These are phyloP conservation scores for Meriones psammophilus DNA, from an alignment of 2,797 vertebrate genomes.

Conservation along the genomic window DNA sequence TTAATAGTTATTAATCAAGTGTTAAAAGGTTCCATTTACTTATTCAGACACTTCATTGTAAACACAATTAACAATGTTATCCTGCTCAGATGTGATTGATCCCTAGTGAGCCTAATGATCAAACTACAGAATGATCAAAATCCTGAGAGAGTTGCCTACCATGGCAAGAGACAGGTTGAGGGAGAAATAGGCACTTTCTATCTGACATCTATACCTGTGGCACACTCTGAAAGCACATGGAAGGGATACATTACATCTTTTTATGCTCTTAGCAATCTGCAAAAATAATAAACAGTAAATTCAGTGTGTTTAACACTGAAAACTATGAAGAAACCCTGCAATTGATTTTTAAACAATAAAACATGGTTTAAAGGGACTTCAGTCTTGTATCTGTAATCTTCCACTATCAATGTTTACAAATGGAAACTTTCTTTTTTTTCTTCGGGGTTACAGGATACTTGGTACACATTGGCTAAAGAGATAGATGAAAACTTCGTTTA, in stretches of 20 bases:
- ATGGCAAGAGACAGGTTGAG: constrained; percentile 17
- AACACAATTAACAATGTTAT: constrained; percentile 66
- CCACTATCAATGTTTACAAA: constrained; percentile 37
- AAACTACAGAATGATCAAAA: constrained; percentile 34
- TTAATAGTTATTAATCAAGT: constrained; percentile 59
- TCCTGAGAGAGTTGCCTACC: constrained; percentile 36
- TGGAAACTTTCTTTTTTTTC: not conserved
- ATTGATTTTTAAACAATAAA: constrained; percentile 50
- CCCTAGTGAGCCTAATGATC: constrained; percentile 24
- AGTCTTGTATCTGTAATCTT: not conserved
- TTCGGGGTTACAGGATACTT: not conserved
- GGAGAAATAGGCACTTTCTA: constrained; percentile 35
- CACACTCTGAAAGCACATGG: not conserved
- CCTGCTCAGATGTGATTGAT: constrained; percentile 54
- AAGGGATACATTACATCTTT: not conserved
- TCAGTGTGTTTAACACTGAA: not conserved
- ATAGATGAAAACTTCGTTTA: constrained; percentile 3
- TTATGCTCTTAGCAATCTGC: not conserved
- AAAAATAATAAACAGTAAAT: not conserved
- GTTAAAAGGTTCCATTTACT: constrained; percentile 65
- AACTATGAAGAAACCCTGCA: not conserved
- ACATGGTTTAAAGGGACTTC: not conserved
- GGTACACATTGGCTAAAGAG: not conserved
- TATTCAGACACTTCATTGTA: constrained; percentile 68
- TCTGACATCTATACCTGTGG: not conserved